phyloP scores from a whole-genome alignment of 2,113 vertebrate genomes.

The Arizona elegans region DNA sequence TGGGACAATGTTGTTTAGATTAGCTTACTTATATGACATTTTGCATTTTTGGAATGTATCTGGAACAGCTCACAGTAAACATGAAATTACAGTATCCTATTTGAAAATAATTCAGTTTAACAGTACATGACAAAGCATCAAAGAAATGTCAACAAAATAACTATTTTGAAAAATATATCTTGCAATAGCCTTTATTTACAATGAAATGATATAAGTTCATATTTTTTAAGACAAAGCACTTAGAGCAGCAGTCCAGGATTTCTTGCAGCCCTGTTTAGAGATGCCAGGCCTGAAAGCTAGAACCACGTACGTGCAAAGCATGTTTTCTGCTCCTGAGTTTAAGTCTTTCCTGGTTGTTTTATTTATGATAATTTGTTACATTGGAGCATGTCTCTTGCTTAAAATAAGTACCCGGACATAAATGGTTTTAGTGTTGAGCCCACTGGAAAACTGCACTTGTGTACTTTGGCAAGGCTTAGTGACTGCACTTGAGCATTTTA shows the following conservation, averaged over 20 bases:
- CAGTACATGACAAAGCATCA: background rate
- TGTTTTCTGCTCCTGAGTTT: background rate
- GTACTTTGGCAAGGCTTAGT: background rate
- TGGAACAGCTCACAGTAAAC: background rate
- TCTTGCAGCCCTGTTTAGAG: background rate
- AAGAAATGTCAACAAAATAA: constrained; percentile 12
- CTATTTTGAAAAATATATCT: background rate
- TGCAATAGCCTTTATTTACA: background rate
- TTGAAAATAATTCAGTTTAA: constrained; percentile 3
- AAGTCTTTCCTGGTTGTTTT: background rate
- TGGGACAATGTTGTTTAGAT: background rate
- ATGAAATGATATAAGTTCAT: background rate
- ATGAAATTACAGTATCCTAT: background rate
- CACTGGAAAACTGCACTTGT: background rate
- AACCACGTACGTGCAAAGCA: background rate
- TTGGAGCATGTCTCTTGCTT: background rate
- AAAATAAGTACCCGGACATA: background rate
- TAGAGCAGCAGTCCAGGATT: background rate
- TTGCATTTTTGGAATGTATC: constrained; percentile 9
- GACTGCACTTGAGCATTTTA: background rate
- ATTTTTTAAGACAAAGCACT: background rate
- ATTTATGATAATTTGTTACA: background rate
- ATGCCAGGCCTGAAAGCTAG: background rate
- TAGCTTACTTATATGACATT: background rate
- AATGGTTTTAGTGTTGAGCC: background rate